Evolutionary conservation across 2,888 invertebrate species (phyloP).

Genomic region (Vanessa cardui): DNA sequence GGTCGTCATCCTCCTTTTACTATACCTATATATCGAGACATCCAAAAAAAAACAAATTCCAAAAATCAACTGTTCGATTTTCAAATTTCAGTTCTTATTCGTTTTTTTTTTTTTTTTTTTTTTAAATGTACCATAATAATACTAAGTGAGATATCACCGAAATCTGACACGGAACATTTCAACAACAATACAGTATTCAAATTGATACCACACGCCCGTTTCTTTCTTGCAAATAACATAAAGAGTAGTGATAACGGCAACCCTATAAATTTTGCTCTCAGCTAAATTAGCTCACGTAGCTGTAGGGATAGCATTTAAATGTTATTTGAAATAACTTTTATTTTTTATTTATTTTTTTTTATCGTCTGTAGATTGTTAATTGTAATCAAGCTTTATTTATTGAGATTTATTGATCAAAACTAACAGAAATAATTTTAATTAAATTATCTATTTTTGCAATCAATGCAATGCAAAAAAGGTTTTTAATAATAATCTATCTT

Average conservation of each 20-base stretch:
- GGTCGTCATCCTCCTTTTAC: no score
- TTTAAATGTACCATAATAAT: no score
- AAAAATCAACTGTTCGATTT: no score
- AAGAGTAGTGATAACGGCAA: conserved; percentile 40
- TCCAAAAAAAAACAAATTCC: no score
- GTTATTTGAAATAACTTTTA: background rate
- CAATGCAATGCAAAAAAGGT: no score
- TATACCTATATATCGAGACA: no score
- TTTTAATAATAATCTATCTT: no score
- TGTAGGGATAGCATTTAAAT: conserved; percentile 28
- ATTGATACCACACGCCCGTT: conserved; percentile 35
- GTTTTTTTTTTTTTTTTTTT: no score
- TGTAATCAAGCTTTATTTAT: background rate
- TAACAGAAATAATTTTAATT: no score
- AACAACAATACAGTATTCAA: conserved; percentile 26
- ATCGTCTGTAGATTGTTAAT: background rate
- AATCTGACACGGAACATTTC: background rate
- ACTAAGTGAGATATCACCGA: background rate
- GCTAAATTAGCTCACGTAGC: conserved; percentile 40
- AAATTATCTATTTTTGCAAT: no score
- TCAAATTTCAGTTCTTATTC: no score
- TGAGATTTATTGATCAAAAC: no score
- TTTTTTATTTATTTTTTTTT: background rate
- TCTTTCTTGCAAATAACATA: conserved; percentile 39
- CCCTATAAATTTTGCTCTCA: conserved; percentile 42